A percentile compares a stretch with the other conserved stretches of the same genome.
These are phyloP conservation scores for Narcine bancroftii DNA, from an alignment of 2,113 vertebrate genomes.

Conservation along the genomic window DNA sequence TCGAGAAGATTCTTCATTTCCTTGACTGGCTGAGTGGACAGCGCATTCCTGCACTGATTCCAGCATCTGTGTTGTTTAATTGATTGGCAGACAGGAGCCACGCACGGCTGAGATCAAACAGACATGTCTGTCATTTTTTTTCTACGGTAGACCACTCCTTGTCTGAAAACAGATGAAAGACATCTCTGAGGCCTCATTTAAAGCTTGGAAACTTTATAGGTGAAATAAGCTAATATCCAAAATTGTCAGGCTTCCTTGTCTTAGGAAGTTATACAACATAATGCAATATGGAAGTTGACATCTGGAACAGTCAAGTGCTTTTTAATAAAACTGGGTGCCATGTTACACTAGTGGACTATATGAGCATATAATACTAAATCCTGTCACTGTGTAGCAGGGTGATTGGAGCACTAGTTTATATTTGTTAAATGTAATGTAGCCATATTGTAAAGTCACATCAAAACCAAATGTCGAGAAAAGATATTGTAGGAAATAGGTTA, in stretches of 20 bases:
- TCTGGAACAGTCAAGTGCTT: slow-evolving; percentile 10
- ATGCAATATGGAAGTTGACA: slow-evolving; percentile 22
- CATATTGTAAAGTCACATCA: background rate
- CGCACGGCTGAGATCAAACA: slow-evolving; percentile 35
- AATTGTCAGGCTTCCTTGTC: slow-evolving; percentile 28
- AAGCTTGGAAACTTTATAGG: slow-evolving; percentile 9
- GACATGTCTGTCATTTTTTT: slow-evolving; percentile 35
- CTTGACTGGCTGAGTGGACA: background rate
- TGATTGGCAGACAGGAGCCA: slow-evolving; percentile 35
- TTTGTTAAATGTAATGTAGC: background rate
- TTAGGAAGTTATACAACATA: slow-evolving; percentile 3
- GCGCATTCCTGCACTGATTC: slow-evolving; percentile 15
- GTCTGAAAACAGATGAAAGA: slow-evolving; percentile 37
- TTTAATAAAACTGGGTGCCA: background rate
- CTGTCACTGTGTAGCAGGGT: background rate
- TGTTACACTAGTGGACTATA: background rate
- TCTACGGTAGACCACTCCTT: slow-evolving; percentile 23
- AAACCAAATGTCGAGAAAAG: background rate
- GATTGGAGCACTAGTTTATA: background rate
- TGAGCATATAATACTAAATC: background rate
- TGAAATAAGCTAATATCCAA: slow-evolving; percentile 26
- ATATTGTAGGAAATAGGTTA: background rate
- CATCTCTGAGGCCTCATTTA: background rate
- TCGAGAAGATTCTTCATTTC: slow-evolving; percentile 14
- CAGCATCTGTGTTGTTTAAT: slow-evolving; percentile 36